Evolutionary conservation across 1,140 invertebrate genomes (phyloP).

Genomic region (Caenorhabditis remanei): DNA sequence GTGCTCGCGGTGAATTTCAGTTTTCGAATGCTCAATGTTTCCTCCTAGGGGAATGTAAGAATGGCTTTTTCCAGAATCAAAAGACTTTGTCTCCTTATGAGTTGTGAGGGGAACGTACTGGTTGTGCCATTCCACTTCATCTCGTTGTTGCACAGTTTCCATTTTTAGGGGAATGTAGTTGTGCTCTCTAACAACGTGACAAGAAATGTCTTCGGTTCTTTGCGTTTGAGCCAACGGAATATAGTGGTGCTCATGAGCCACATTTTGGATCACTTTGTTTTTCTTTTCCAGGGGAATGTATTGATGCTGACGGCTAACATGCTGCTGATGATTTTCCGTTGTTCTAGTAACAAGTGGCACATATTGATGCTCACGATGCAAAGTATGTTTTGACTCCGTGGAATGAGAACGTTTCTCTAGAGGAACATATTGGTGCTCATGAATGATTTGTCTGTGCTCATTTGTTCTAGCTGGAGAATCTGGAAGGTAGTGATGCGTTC

Average conservation of each 20-base stretch:
- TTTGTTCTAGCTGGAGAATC: neutral
- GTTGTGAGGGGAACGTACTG: neutral
- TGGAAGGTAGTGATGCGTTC: conserved; percentile 30
- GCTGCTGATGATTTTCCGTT: neutral
- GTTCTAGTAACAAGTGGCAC: neutral
- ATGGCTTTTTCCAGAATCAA: conserved; percentile 25
- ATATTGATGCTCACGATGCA: conserved; percentile 25
- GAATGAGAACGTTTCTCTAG: conserved; percentile 6
- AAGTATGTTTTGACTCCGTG: conserved; percentile 1
- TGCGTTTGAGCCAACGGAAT: neutral
- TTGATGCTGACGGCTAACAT: neutral
- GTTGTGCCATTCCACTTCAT: conserved; percentile 1
- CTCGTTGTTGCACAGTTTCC: neutral
- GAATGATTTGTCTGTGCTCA: conserved; percentile 7
- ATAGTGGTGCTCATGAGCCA: conserved; percentile 25
- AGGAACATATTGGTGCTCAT: conserved; percentile 39
- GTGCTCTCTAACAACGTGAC: neutral
- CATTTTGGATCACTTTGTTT: neutral
- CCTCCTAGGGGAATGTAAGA: conserved; percentile 3
- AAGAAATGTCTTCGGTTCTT: neutral
- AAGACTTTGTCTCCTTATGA: neutral
- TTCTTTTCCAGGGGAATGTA: conserved; percentile 11
- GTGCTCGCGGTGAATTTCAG: conserved; percentile 5
- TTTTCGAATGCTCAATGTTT: conserved; percentile 10
- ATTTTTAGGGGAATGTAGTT: neutral